Base-by-base conservation (phyloP, 2,797 vertebrate species). In the Mycteria americana region DNA sequence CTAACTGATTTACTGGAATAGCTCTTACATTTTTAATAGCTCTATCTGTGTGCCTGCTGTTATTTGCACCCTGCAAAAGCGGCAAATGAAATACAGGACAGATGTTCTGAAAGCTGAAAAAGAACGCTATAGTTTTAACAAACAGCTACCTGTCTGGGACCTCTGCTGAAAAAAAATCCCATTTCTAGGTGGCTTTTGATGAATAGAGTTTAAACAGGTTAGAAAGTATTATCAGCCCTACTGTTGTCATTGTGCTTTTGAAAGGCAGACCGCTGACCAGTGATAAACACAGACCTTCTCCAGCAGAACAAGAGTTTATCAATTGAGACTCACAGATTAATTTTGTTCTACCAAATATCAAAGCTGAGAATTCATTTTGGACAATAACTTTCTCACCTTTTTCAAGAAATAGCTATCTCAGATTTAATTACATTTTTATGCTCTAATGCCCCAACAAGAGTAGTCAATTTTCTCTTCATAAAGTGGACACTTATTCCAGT, bases 1-100 rank as follows among this genome's bases (percentile, higher is more conserved):
- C 89, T 96, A 96, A 97, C 92, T 97, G 95, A 96, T 96, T 96
- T 97, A 97, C 85, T 93, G 89, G 65, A 88, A 94, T 95, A 82
- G 82, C 59, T 97, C 96, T 96, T 95, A 95, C 97, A 98, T 98
- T 97, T 98, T 96, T 97, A 97, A 98, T 88, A 96, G 89, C 37
- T 86, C 78, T 94, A 77, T 85, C 93, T 97, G 79, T 90, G 73
- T 90, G 72, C 83, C 90, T 93, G 94, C 86, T 97, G 94, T 93
- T 96, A 97, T 96, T 91, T 96, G 88, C 95, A 96, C 72, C 85
- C 88, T 77, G 59, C 16, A 95, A 96, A 92, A 96, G 41, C 51
- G 62, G 46, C 54, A 96, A 81, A 92, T 92, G 83, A 95, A 95
- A 95, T 82, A 86, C 51, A 96, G 74, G 76, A 88, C 84, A 95